Percentiles rank a stretch among this genome's conserved stretches.
Evolutionary conservation across 2,113 vertebrate species (phyloP).

Genomic region (Gobio gobio): DNA sequence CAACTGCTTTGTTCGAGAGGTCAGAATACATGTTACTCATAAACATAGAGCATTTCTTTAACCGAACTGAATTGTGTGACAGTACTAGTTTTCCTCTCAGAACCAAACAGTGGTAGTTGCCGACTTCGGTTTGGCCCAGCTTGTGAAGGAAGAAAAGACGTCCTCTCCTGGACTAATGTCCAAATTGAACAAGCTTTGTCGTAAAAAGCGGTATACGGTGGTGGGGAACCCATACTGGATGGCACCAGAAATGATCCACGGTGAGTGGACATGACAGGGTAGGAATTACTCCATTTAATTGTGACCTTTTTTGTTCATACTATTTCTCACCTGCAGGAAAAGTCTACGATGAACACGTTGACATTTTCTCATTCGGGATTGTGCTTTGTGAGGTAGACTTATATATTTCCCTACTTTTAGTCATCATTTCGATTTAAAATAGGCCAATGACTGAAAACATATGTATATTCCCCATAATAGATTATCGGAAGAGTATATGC

Average conservation of each 20-base stretch:
- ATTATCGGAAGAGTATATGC: slow-evolving; percentile 94
- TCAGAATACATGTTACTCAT: slow-evolving; percentile 61
- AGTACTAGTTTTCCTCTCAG: slow-evolving; percentile 55
- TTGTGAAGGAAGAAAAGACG: slow-evolving; percentile 82
- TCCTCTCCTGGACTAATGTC: slow-evolving; percentile 65
- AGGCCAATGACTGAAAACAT: not conserved
- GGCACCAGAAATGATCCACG: slow-evolving; percentile 98
- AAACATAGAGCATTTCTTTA: not conserved
- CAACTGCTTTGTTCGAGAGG: slow-evolving; percentile 96
- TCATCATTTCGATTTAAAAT: not conserved
- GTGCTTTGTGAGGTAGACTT: slow-evolving; percentile 88
- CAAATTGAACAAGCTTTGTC: slow-evolving; percentile 83
- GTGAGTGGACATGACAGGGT: slow-evolving; percentile 69
- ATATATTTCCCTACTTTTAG: not conserved
- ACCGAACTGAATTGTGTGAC: not conserved
- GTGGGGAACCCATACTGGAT: slow-evolving; percentile 99
- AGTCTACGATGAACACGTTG: slow-evolving; percentile 94
- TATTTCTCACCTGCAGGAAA: slow-evolving; percentile 76
- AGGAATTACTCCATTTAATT: not conserved
- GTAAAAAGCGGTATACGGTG: slow-evolving; percentile 93
- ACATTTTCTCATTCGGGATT: slow-evolving; percentile 96
- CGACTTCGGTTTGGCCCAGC: slow-evolving; percentile 91
- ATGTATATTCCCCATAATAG: slow-evolving; percentile 65
- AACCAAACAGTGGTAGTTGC: slow-evolving; percentile 89
- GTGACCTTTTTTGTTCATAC: not conserved